Evolutionary conservation across 2,113 vertebrate species (phyloP).

Genomic region (Capricornis sumatraensis): DNA sequence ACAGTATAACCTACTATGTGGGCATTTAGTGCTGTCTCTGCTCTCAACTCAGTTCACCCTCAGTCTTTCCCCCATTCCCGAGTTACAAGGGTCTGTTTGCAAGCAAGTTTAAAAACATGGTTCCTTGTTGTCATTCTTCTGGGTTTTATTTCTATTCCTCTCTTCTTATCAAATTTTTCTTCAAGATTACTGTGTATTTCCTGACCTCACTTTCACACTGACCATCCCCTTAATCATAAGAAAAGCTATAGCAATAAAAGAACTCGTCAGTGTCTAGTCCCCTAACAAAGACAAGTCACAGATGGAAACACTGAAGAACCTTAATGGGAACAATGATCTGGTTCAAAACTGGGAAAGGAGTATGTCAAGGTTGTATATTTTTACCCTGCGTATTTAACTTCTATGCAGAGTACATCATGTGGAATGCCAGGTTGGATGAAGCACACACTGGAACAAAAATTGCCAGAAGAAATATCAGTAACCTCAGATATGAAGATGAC

Average conservation of each 20-base stretch:
- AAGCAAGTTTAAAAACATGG: not conserved
- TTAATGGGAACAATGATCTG: not conserved
- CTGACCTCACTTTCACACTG: not conserved
- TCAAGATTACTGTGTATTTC: not conserved
- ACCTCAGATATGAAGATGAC: not conserved
- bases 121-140: not conserved
- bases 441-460: not conserved
- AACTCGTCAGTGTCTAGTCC: accelerated
- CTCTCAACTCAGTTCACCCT: not conserved
- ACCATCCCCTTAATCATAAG: not conserved
- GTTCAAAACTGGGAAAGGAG: not conserved
- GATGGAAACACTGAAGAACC: not conserved
- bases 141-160: not conserved
- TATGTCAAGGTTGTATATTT: not conserved
- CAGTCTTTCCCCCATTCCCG: not conserved
- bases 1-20: not conserved
- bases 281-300: not conserved
- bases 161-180: not conserved
- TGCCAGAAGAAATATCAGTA: not conserved
- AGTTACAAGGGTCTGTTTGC: not conserved
- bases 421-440: not conserved
- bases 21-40: too few relatives aligned
- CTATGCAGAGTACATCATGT: not conserved
- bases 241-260: not conserved
- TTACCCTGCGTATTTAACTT: not conserved